Evolutionary conservation across 2,797 vertebrate species (phyloP).

Genomic region (Myotis findleyi): DNA sequence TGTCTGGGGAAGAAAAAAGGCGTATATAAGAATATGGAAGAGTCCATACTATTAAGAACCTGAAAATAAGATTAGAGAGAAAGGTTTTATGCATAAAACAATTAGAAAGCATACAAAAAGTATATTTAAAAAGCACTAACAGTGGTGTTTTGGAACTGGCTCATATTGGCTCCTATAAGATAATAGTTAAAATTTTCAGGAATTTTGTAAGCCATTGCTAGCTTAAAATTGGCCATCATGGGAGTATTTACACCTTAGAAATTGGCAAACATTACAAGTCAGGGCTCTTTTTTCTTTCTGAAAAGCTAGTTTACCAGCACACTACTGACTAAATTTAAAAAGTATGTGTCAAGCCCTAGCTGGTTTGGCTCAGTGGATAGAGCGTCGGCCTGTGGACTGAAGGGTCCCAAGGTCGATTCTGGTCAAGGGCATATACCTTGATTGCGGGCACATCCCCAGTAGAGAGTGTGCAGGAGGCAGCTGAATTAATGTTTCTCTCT

Average conservation of each 20-base stretch:
- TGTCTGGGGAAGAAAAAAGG: background rate
- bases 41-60: background rate
- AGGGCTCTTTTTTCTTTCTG: background rate
- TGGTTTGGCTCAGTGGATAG: too few species aligned
- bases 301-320: constrained; percentile 22
- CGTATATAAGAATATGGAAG: background rate
- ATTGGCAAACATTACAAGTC: background rate
- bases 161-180: background rate
- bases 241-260: background rate
- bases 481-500: too few species aligned
- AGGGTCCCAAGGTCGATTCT: too few species aligned
- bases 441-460: too few species aligned
- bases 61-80: background rate
- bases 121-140: background rate
- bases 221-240: background rate
- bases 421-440: too few species aligned
- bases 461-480: too few species aligned
- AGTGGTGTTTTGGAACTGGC: background rate
- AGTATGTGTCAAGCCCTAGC: background rate
- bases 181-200: background rate
- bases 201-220: constrained; percentile 5
- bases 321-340: constrained; percentile 36
- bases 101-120: background rate
- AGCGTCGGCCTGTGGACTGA: too few species aligned
- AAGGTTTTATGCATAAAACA: background rate